Evolutionary conservation across 2,113 vertebrate species (phyloP), one percentile per base, ranked within the genome.

Genomic region (Clarias gariepinus): DNA sequence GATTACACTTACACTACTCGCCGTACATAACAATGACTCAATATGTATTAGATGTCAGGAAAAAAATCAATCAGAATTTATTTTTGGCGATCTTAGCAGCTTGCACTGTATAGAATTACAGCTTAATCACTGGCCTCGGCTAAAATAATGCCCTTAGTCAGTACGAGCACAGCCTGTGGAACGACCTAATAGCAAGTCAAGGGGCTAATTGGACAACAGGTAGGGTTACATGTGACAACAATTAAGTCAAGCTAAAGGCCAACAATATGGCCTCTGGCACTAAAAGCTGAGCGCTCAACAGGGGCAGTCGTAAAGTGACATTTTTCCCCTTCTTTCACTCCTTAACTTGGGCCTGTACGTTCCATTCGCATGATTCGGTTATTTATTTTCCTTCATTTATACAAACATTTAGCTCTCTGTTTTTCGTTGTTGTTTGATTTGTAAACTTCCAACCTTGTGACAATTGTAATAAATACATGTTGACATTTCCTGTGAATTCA

Each of bases 141-240:
- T 79, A 81, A 91, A 92, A 91, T 92, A 90, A 10, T 90, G 89
- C 90, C 88, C 91, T 89, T 83, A 92, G 90, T 91, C 90, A 85
- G 86, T 89, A 87, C 90, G 57, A 90, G 91, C 85, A 60, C 89
- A 91, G 92, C 92, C 90, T 87, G 53, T 86, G 92, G 92, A 94
- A 92, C 93, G 92, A 93, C 90, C 93, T 94, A 95, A 94, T 93
- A 93, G 92, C 91, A 82, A 94, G 93, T 93, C 93, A 92, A 87
- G 63, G 93, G 93, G 91, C 94, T 95, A 95, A 95, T 95, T 95
- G 94, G 93, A 84, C 91, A 89, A 93, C 94, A 95, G 95, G 94
- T 96, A 95, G 92, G 95, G 95, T 95, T 95, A 95, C 95, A 95
- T 95, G 93, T 95, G 94, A 93, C 92, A 94, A 93, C 94, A 96